Percentiles rank a stretch among this genome's conserved stretches.
These are phyloP conservation scores for Eilema caniola DNA, from an alignment of 2,888 invertebrate species.

Conservation along the genomic window DNA sequence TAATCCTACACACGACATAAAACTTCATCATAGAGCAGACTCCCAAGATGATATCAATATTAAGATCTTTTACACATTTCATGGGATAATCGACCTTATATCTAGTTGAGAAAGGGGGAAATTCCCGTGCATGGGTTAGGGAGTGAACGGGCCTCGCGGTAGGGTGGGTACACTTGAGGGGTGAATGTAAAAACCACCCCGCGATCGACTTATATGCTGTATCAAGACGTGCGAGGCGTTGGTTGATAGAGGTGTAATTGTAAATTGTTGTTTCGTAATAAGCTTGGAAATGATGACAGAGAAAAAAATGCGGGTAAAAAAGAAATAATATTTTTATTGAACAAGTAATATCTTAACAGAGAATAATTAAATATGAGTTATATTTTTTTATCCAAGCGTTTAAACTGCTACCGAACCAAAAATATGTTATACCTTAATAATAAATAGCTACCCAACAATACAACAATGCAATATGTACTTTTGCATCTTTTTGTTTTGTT, in stretches of 20 bases:
- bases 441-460: too few species aligned
- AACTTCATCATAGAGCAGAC: conserved; percentile 79
- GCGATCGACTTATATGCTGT: conserved; percentile 87
- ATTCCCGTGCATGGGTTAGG: conserved; percentile 41
- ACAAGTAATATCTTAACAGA: too few species aligned
- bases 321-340: background rate
- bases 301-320: background rate
- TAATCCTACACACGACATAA: conserved; percentile 69
- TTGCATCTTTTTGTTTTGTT: too few species aligned
- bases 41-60: conserved; percentile 84
- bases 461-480: too few species aligned
- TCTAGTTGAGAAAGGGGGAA: background rate
- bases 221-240: conserved; percentile 75
- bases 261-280: background rate
- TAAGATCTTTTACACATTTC: conserved; percentile 63
- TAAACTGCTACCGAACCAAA: too few species aligned
- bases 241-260: conserved; percentile 49
- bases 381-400: too few species aligned
- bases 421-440: too few species aligned
- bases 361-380: too few species aligned
- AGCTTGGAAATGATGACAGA: background rate
- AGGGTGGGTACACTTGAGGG: conserved; percentile 80
- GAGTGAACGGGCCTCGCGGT: conserved; percentile 53
- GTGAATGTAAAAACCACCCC: conserved; percentile 86
- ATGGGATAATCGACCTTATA: conserved; percentile 33